phyloP scores from a whole-genome alignment of 2,113 vertebrate genomes.

The Enhydra lutris region DNA sequence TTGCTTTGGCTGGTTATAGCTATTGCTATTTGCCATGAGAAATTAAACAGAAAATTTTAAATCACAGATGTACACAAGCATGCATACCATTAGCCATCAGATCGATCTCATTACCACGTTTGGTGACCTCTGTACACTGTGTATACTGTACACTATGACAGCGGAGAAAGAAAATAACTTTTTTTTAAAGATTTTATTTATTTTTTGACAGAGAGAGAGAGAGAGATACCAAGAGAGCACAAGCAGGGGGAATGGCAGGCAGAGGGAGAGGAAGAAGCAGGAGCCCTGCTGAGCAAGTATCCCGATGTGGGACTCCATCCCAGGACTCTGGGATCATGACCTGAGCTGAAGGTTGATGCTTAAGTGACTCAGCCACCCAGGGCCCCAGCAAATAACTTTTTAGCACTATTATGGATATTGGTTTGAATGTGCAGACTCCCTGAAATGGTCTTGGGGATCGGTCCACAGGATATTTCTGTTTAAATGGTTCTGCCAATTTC shows the following conservation, averaged over 20 bases:
- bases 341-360: too few relatives aligned
- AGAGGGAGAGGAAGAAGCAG: too few relatives aligned
- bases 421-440: not conserved
- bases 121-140: not conserved
- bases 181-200: not conserved
- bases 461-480: not conserved
- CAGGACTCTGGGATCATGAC: too few relatives aligned
- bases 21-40: not conserved
- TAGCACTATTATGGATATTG: not conserved
- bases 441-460: not conserved
- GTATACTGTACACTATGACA: not conserved
- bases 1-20: not conserved
- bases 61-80: not conserved
- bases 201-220: too few relatives aligned
- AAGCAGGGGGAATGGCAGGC: too few relatives aligned
- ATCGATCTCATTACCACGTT: not conserved
- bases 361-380: too few relatives aligned
- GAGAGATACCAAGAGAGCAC: too few relatives aligned
- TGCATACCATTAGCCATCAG: not conserved
- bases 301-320: too few relatives aligned
- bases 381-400: not conserved
- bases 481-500: constrained; percentile 1
- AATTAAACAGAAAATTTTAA: not conserved
- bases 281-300: too few relatives aligned
- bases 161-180: not conserved